Evolutionary conservation across 37 sponge, comb jelly and placozoan species (phyloP), one percentile per base, ranked within the genome.

Genomic region (Chondrilla cf. caribensis): DNA sequence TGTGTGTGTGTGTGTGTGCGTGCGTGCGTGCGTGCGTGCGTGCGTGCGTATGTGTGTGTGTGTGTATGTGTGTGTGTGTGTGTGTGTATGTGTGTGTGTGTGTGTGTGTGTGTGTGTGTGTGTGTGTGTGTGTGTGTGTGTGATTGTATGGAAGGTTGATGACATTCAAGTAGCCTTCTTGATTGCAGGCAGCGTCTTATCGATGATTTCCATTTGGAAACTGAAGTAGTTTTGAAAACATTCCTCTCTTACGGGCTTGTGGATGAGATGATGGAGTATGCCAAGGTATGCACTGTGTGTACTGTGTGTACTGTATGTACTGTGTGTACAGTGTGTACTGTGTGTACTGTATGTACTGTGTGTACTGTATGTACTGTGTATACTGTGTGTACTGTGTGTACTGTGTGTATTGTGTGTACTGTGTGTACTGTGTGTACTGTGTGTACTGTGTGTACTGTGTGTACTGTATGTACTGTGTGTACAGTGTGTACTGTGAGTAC

Each of bases 241-340:
- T 47, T 92, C 31, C 25, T 88, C n/a, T 43, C 65, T 15, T 75
- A 78, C 67, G 89, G 89, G 0, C 79, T 92, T 39, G 83, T 82
- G 24, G 89, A 86, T 26, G 88, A 88, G 58, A 70, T 88, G 55
- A 40, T 92, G 79, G 89, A 88, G 17, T 42, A 88, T 57, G 93
- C 89, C 35, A 88, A 88, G 71, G 92, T 91, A 24, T 31, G 55
- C 9, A 8, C 19, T 40, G 22, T 40, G 70, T 4, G 32, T 42
- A n/a, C n/a, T n/a, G 42, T 42, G n/a, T 42, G 64, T 62, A 62
- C 64, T 62, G 29, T 62, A 22, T 62, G 29, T 62, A 22, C 15
- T n/a, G n/a, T n/a, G n/a, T n/a, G n/a, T n/a, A n/a, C n/a, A n/a
- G 29, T 62, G 64, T 18, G 9, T 38, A 39, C 26, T 76, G 22